Percentiles rank a stretch among this genome's conserved stretches.
phyloP scores from a whole-genome alignment of 2,113 vertebrate species.

The Myotis davidii region DNA sequence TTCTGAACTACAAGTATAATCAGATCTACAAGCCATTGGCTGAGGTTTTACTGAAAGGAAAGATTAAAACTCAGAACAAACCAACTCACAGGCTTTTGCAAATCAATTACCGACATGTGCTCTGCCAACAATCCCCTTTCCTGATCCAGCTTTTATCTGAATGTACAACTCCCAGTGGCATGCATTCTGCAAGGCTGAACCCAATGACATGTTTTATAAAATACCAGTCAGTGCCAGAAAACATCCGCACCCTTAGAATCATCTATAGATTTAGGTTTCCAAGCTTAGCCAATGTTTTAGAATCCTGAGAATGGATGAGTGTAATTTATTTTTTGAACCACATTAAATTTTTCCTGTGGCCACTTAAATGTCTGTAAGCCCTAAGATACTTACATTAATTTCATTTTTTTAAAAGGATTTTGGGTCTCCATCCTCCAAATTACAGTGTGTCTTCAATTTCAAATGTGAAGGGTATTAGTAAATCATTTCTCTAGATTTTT shows the following conservation, averaged over 20 bases:
- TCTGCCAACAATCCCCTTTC: conserved; percentile 12
- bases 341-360: not conserved
- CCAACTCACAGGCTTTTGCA: not conserved
- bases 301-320: not conserved
- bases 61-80: conserved; percentile 58
- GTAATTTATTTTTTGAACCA: not conserved
- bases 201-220: conserved; percentile 28
- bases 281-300: not conserved
- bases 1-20: not conserved
- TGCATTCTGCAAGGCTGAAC: conserved; percentile 26
- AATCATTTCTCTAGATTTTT: not conserved
- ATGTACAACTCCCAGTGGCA: not conserved
- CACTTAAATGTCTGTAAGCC: not conserved
- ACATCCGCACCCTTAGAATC: not conserved
- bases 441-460: not conserved
- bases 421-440: not conserved
- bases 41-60: conserved; percentile 59
- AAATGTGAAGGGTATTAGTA: not conserved
- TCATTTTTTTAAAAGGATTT: not conserved
- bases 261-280: not conserved
- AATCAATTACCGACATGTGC: conserved; percentile 1
- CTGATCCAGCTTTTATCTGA: conserved; percentile 36
- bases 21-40: conserved; percentile 51
- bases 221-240: conserved; percentile 1
- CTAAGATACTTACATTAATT: conserved; percentile 7